These are phyloP conservation scores for Aythya baeri DNA, from an alignment of 2,113 vertebrate genomes.

Conservation along the genomic window DNA sequence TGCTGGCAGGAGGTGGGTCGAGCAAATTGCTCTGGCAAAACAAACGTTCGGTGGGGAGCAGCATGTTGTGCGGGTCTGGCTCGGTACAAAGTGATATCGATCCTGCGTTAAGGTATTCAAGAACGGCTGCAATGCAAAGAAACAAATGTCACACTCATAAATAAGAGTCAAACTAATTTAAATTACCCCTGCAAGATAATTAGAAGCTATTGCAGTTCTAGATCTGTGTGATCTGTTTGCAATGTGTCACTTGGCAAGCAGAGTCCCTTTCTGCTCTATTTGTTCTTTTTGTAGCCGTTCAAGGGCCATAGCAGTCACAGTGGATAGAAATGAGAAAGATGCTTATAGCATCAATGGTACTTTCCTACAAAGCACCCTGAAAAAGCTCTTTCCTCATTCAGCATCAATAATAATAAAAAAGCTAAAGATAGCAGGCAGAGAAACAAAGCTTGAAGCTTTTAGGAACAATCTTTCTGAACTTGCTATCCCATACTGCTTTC, in stretches of 20 bases:
- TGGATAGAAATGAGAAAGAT: background rate
- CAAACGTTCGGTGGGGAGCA: background rate
- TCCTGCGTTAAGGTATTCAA: background rate
- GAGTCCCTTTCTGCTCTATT: background rate
- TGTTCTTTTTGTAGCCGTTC: background rate
- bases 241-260: background rate
- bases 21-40: background rate
- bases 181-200: slow-evolving; percentile 39
- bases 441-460: slow-evolving; percentile 17
- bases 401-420: background rate
- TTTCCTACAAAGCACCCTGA: background rate
- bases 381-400: slow-evolving; percentile 8
- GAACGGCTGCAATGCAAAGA: slow-evolving; percentile 31
- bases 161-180: slow-evolving; percentile 27
- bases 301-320: background rate
- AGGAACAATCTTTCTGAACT: slow-evolving; percentile 25
- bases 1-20: background rate
- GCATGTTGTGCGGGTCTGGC: background rate
- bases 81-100: slow-evolving; percentile 35
- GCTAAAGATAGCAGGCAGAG: background rate
- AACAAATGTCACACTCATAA: slow-evolving; percentile 51
- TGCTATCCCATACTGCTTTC: background rate
- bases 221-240: background rate
- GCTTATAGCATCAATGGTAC: background rate
- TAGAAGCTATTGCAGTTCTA: background rate